Conservation (phyloP, 2,888 invertebrate genomes). For the Scelioninae gen. 2 region DNA sequence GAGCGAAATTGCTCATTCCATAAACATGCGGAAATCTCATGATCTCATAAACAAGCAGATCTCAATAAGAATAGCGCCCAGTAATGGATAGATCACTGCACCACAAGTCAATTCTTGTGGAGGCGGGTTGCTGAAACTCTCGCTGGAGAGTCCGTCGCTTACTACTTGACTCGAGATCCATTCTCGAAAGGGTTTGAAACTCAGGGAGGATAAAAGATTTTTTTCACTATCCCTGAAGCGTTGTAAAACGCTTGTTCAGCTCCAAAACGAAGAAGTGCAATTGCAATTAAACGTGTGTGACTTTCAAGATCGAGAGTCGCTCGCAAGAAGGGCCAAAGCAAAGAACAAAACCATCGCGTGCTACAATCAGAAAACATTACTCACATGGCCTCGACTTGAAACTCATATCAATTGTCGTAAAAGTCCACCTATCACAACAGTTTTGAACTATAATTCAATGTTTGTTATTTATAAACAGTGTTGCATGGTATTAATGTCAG, state of each 20-base stretch:
- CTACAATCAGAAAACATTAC: conserved; percentile 11
- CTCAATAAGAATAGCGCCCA: neutral
- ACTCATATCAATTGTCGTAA: conserved; percentile 31
- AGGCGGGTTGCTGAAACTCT: conserved; percentile 36
- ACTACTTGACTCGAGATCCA: too few species aligned
- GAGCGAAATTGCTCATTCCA: too few species aligned
- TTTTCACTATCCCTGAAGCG: too few species aligned
- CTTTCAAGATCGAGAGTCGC: conserved; percentile 24
- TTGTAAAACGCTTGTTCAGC: conserved; percentile 22
- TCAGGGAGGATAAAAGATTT: too few species aligned
- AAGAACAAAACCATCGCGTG: conserved; percentile 23
- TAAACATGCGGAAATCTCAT: too few species aligned
- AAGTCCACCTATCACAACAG: conserved; percentile 41
- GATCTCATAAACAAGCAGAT: too few species aligned
- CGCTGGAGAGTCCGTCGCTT: too few species aligned
- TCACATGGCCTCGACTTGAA: conserved; percentile 23
- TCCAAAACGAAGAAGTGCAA: too few species aligned
- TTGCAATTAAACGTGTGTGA: too few species aligned
- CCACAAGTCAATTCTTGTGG: too few species aligned
- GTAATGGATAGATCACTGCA: neutral
- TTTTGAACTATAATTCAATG: conserved; percentile 37
- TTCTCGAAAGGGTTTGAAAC: too few species aligned
- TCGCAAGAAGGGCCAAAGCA: conserved; percentile 11
- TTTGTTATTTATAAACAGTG: conserved; percentile 34
- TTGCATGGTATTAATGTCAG: conserved; percentile 14